Conservation (phyloP, 2,888 invertebrate species). For the Eupithecia subumbrata region DNA sequence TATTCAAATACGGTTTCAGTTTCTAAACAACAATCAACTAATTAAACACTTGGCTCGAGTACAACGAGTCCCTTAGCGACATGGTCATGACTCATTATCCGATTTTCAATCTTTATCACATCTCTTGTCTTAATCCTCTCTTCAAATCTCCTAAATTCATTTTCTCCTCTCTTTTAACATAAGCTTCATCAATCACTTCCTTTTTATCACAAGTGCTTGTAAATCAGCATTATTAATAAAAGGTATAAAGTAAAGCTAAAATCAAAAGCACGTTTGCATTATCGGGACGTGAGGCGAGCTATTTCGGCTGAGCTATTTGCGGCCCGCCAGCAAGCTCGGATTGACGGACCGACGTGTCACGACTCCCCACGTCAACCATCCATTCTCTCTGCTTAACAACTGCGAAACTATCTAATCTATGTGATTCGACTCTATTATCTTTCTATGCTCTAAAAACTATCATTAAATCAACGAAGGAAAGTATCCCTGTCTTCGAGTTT, state of each 20-base stretch:
- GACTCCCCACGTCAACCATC: conserved; percentile 64
- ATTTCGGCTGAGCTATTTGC: conserved; percentile 79
- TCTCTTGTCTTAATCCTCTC: conserved; percentile 40
- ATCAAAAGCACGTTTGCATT: conserved; percentile 81
- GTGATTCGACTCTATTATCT: conserved; percentile 4
- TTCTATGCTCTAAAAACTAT: conserved; percentile 14
- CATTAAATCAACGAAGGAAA: conserved; percentile 18
- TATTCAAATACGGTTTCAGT: conserved; percentile 40
- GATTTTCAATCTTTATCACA: conserved; percentile 37
- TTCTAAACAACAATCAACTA: conserved; percentile 56
- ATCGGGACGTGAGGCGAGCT: conserved; percentile 79
- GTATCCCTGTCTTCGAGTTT: conserved; percentile 46
- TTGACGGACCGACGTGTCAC: conserved; percentile 82
- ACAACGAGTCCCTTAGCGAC: conserved; percentile 55
- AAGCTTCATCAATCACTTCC: conserved; percentile 25
- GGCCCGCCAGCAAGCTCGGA: conserved; percentile 79
- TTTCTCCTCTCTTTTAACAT: conserved; percentile 32
- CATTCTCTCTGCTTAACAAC: conserved; percentile 63
- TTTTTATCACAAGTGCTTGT: conserved; percentile 28
- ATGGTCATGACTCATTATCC: conserved; percentile 55
- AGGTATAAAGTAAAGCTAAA: conserved; percentile 69
- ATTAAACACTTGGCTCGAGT: conserved; percentile 67
- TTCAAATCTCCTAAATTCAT: conserved; percentile 38
- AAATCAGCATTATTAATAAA: conserved; percentile 49
- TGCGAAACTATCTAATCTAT: conserved; percentile 50